Evolutionary conservation across 2,113 vertebrate genomes (phyloP).

Genomic region (Elephantulus edwardii): DNA sequence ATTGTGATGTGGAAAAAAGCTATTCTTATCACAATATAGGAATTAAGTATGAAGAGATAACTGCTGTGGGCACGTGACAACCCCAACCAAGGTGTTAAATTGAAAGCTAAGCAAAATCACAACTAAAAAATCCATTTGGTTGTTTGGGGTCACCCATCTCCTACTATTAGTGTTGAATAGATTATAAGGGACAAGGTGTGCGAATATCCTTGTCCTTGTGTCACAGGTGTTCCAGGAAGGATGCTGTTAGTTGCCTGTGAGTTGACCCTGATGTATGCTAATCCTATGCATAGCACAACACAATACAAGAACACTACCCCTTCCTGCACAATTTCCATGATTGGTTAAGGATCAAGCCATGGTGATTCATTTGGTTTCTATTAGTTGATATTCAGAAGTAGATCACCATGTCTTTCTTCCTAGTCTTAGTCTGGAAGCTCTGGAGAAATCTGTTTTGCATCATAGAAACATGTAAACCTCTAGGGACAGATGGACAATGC

Average conservation of each 20-base stretch:
- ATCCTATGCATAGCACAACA: background rate
- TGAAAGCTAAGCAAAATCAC: background rate
- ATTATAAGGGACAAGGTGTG: background rate
- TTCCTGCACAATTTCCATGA: background rate
- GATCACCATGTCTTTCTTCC: background rate
- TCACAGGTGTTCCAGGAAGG: background rate
- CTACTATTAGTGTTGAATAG: background rate
- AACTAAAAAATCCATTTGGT: background rate
- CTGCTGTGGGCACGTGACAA: background rate
- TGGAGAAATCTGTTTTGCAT: background rate
- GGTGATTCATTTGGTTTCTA: background rate
- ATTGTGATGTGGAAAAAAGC: background rate
- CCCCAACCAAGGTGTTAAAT: background rate
- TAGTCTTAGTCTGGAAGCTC: background rate
- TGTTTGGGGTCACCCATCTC: background rate
- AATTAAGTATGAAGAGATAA: background rate
- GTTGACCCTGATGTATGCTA: background rate
- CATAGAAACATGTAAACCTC: background rate
- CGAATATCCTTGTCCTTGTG: background rate
- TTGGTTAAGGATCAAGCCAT: background rate
- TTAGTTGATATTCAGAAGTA: background rate
- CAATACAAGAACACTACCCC: no score
- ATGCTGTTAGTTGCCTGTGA: background rate
- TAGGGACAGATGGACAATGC: background rate
- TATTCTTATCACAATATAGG: background rate